These are phyloP conservation scores for Trogon melanurus DNA, from an alignment of 2,113 vertebrate genomes.

Conservation along the genomic window DNA sequence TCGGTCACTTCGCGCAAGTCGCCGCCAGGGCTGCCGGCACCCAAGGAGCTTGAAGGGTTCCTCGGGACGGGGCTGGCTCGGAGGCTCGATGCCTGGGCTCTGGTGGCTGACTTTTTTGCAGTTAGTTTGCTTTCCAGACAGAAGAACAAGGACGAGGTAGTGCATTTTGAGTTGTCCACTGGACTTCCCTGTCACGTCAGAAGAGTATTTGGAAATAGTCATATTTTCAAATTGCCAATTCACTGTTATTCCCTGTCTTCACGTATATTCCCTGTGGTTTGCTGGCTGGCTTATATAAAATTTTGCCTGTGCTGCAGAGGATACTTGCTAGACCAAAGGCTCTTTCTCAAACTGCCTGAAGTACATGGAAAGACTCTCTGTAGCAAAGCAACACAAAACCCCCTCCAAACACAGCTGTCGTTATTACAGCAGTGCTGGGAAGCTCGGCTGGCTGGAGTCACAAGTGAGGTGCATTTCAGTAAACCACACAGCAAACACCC, in stretches of 20 bases:
- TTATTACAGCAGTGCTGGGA: neutral
- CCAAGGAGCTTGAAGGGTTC: neutral
- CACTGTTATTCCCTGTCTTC: neutral
- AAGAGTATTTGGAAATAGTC: neutral
- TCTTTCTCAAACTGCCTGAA: neutral
- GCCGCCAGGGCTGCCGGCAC: neutral
- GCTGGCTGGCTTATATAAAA: neutral
- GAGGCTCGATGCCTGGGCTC: neutral
- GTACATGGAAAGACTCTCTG: neutral
- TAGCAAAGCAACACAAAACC: neutral
- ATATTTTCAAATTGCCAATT: neutral
- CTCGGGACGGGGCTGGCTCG: neutral
- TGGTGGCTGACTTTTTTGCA: neutral
- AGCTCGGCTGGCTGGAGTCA: neutral
- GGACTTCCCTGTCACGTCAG: neutral
- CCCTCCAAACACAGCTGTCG: neutral
- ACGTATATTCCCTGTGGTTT: neutral
- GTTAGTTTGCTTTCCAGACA: neutral
- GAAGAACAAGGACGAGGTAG: neutral
- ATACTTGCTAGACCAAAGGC: neutral
- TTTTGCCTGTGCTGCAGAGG: neutral
- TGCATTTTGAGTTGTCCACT: neutral
- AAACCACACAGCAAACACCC: neutral
- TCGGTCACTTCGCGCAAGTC: rapidly evolving
- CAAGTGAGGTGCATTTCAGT: neutral